Conservation (phyloP, 2,113 vertebrate genomes). For the Genyomyrus donnyi region DNA sequence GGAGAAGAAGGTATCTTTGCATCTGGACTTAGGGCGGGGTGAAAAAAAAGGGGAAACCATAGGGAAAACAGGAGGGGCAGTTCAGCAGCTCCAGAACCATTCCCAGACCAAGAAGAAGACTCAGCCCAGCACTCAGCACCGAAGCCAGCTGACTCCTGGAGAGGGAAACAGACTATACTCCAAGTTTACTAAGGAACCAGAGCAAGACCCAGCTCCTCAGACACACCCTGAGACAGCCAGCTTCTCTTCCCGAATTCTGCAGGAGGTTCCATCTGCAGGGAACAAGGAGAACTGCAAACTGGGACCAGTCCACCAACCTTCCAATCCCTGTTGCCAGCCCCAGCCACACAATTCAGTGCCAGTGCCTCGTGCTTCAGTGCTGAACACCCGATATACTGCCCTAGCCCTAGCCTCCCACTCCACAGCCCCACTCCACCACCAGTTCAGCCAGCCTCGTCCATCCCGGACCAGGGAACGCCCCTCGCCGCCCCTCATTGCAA, state of each 20-base stretch:
- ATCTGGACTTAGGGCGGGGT: constrained; percentile 47
- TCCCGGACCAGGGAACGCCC: constrained; percentile 48
- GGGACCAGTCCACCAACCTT: constrained; percentile 54
- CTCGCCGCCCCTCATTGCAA: constrained; percentile 49
- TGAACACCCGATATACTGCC: background rate
- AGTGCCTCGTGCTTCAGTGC: constrained; percentile 37
- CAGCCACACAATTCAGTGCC: constrained; percentile 51
- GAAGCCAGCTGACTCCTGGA: constrained; percentile 50
- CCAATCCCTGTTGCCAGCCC: constrained; percentile 49
- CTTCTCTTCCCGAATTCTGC: constrained; percentile 35
- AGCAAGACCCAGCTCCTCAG: constrained; percentile 42
- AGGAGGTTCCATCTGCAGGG: constrained; percentile 44
- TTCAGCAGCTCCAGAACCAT: constrained; percentile 29
- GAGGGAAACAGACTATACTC: constrained; percentile 42
- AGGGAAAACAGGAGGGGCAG: constrained; percentile 39
- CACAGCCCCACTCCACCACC: constrained; percentile 41
- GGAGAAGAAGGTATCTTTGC: constrained; percentile 48
- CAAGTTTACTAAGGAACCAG: constrained; percentile 44
- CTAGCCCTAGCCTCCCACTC: constrained; percentile 32
- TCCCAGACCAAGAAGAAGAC: constrained; percentile 37
- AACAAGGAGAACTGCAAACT: constrained; percentile 64
- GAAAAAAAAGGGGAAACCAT: constrained; percentile 43
- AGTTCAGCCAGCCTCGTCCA: constrained; percentile 38
- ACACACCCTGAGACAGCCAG: constrained; percentile 18
- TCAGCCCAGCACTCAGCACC: constrained; percentile 35